phyloP scores from a whole-genome alignment of 2,113 vertebrate species.

The Periophthalmodon schlosseri region DNA sequence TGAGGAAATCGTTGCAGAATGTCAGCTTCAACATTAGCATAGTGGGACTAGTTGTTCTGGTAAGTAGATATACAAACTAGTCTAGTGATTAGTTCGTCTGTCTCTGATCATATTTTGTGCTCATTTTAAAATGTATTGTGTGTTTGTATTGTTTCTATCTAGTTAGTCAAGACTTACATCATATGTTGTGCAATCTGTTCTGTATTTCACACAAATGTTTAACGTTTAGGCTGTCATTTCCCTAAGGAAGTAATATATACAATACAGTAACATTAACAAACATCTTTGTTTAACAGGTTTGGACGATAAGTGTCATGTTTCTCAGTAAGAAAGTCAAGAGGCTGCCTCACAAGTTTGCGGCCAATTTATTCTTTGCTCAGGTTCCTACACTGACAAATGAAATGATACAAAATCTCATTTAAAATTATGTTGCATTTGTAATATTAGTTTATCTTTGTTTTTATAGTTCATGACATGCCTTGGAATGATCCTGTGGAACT shows the following conservation, averaged over 20 bases:
- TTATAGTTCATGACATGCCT: constrained; percentile 84
- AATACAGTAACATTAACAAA: background rate
- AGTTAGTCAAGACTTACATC: background rate
- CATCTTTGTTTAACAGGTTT: constrained; percentile 76
- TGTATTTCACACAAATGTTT: background rate
- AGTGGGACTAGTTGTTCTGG: constrained; percentile 89
- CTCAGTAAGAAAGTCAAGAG: constrained; percentile 90
- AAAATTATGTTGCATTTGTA: background rate
- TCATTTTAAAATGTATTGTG: background rate
- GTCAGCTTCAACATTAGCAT: constrained; percentile 95
- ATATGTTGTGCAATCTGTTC: background rate
- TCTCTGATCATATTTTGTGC: background rate
- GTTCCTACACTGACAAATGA: constrained; percentile 66
- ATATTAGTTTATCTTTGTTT: background rate
- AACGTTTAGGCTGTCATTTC: background rate
- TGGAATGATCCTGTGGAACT: constrained; percentile 94
- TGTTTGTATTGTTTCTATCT: background rate
- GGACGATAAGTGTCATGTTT: constrained; percentile 88
- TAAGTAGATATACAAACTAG: constrained; percentile 68
- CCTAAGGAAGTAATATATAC: background rate
- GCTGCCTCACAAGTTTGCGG: constrained; percentile 89
- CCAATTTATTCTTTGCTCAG: constrained; percentile 92
- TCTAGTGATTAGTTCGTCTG: background rate
- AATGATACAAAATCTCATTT: background rate
- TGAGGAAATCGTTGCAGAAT: constrained; percentile 86